Evolutionary conservation across 2,888 invertebrate species (phyloP), one percentile per base, ranked within the genome.

Genomic region (Synanthedon myopaeformis): DNA sequence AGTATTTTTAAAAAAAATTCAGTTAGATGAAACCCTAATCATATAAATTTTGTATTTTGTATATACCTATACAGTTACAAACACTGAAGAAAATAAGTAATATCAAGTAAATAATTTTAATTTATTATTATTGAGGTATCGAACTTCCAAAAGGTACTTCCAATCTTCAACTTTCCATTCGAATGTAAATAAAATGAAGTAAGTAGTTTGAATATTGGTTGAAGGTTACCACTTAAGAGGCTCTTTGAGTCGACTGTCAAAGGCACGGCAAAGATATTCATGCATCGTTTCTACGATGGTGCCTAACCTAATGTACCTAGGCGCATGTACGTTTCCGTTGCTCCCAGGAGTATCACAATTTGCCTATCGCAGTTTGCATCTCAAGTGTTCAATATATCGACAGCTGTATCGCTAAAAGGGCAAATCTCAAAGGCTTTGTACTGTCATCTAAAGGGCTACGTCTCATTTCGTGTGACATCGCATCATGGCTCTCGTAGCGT

Each of bases 361-460:
- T 69, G 70, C 65, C 70, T 70, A 71, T 68, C 71, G 70, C 70
- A 72, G 82, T 80, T 81, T 82, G 81, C 81, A 82, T 83, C 76
- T 74, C 74, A 81, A 82, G 69, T 76, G 71, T 67, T 70, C 65
- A 63, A 60, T 56, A 45, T 45, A 45, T 14, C n/a, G 45, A 14
- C 13, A 45, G 45, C n/a, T 45, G 14, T 45, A 45, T n/a, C n/a
- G 3, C 45, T 45, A 45, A 45, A 35, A 45, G 45, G 45, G 45
- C 45, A 45, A 45, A 14, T 14, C 45, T 45, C 45, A 14, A 45
- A 14, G 45, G 45, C 14, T 45, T 45, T 45, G 45, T 14, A 45
- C 45, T 13, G 13, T 14, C n/a, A 45, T 45, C 45, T 35, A 35
- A 35, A 35, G 35, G 35, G 8, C 35, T 2, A 35, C 35, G 35